Conservation (phyloP, 2,797 vertebrate genomes). For the Danio kyathit region DNA sequence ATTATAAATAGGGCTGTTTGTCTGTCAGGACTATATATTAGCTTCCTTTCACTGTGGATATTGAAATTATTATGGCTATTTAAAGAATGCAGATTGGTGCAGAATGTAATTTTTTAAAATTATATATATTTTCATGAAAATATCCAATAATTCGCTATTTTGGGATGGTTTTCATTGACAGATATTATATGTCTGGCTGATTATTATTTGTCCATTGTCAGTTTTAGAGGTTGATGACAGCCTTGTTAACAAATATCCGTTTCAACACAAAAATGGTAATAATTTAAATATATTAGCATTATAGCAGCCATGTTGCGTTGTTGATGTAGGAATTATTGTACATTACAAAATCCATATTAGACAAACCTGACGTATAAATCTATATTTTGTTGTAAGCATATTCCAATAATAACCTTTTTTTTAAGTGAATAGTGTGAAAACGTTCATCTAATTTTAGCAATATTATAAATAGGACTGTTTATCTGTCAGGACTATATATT, state of each 20-base stretch:
- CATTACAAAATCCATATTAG: too few relatives aligned
- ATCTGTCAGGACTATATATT: too few relatives aligned
- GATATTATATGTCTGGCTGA: neutral
- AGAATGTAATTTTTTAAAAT: too few relatives aligned
- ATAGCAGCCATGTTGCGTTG: neutral
- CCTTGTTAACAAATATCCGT: too few relatives aligned
- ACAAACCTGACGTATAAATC: too few relatives aligned
- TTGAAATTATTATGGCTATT: too few relatives aligned
- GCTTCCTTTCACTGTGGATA: too few relatives aligned
- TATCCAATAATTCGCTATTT: neutral
- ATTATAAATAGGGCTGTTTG: too few relatives aligned
- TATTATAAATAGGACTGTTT: neutral
- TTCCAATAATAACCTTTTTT: neutral
- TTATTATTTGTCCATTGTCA: neutral
- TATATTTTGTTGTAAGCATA: neutral
- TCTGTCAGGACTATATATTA: too few relatives aligned
- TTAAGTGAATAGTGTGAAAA: neutral
- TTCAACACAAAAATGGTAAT: too few relatives aligned
- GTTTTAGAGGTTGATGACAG: neutral
- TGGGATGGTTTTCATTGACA: neutral
- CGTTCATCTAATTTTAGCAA: neutral
- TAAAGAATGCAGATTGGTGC: too few relatives aligned
- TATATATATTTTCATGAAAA: too few relatives aligned
- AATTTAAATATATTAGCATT: neutral
- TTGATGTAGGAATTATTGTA: neutral